A percentile compares a stretch with the other conserved stretches of the same genome.
phyloP scores from a whole-genome alignment of 2,113 vertebrate species.

The Chascanopsetta lugubris region DNA sequence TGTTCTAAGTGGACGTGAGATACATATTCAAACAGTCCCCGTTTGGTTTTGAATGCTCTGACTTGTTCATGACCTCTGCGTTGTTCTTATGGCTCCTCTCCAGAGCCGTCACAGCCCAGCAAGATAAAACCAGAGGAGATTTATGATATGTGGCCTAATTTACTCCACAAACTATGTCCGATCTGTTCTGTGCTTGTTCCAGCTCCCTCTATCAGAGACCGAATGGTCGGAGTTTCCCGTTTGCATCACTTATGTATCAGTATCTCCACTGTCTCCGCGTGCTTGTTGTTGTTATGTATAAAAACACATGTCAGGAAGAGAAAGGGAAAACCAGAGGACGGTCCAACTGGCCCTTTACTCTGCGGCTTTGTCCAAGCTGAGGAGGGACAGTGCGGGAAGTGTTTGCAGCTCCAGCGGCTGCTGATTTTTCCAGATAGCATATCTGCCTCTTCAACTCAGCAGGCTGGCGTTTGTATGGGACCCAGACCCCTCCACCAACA shows the following conservation, averaged over 20 bases:
- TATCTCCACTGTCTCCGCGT: background rate
- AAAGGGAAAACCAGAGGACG: conserved; percentile 31
- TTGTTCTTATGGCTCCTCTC: conserved; percentile 1
- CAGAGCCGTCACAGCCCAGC: conserved; percentile 4
- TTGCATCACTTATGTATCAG: background rate
- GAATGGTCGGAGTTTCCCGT: too few species aligned
- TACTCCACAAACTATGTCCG: too few species aligned
- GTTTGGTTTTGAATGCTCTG: conserved; percentile 41
- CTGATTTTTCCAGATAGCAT: conserved; percentile 69
- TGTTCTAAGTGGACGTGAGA: conserved; percentile 35
- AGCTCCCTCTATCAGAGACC: too few species aligned
- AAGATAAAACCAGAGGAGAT: conserved; percentile 3
- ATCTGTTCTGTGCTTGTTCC: too few species aligned
- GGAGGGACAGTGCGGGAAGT: conserved; percentile 54
- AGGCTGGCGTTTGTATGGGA: conserved; percentile 21
- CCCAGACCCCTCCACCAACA: conserved; percentile 48
- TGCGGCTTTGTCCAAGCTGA: conserved; percentile 20
- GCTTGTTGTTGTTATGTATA: conserved; percentile 25
- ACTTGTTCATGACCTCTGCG: conserved; percentile 11
- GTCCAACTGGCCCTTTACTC: conserved; percentile 42
- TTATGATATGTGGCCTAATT: background rate
- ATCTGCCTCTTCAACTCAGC: conserved; percentile 53
- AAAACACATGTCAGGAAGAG: conserved; percentile 39
- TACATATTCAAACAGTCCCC: conserved; percentile 37
- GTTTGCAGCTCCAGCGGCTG: conserved; percentile 43